Evolutionary conservation across 92 coral and sea anemone species (phyloP), one percentile per base, ranked within the genome.

Genomic region (Chrysogorgia sp.): DNA sequence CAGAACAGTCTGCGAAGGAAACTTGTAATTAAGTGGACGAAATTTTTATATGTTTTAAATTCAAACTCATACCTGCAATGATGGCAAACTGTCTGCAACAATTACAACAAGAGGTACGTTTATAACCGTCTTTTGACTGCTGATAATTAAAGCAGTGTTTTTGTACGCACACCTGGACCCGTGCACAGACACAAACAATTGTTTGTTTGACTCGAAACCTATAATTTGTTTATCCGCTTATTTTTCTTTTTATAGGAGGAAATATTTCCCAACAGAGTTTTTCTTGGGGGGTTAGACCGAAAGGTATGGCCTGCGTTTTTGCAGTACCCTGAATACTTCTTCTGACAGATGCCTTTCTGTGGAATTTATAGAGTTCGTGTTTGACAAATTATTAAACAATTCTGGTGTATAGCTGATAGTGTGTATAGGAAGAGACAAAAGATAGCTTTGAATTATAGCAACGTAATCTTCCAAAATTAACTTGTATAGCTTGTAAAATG

Each of bases 211-310:
- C 59, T 17, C 59, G 32, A 57, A 23, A 57, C 9, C 34, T 23
- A 19, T 23, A 7, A 57, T 14, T 8, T 3, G 23, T 57, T 23
- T 10, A 31, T 9, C 43, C 28, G 32, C 14, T n/a, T 26, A 31
- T 40, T 56, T 41, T n/a, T 33, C 52, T 77, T 85, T 53, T 20
- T 71, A 70, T 71, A 76, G 90, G 74, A 67, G 57, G 56, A 65
- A 10, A 70, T 86, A 15, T 83, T 81, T 45, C 90, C 90, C 7
- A 81, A 81, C 17, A 86, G 98, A 52, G 92, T 94, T 0, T 94
- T 94, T 47, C 88, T 94, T 5, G 98, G 97, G 0, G 97, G 98
- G 2, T 68, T 94, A 1, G 85, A 90, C 32, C 87, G 92, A 0
- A 91, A 86, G 75, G 98, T 93, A 85, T 45, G 92, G n/a, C 53